Conservation (phyloP, 2,888 invertebrate genomes). For the Leptodirus hochenwartii region DNA sequence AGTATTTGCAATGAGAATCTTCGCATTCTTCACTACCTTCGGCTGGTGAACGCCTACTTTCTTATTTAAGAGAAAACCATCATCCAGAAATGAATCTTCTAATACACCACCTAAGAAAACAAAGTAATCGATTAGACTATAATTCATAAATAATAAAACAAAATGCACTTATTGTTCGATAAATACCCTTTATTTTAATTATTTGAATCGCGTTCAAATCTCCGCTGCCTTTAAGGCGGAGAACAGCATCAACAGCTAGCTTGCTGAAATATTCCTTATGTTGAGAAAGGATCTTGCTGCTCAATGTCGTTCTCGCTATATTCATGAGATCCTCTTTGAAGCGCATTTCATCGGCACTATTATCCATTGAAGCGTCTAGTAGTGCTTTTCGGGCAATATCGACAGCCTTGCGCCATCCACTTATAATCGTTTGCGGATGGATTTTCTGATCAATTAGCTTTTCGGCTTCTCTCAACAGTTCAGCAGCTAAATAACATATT, state of each 20-base stretch:
- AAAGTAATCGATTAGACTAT: no score
- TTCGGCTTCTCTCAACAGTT: slow-evolving; percentile 89
- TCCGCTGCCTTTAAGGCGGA: slow-evolving; percentile 88
- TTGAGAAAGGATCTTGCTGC: slow-evolving; percentile 94
- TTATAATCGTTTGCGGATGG: slow-evolving; percentile 94
- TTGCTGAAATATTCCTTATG: slow-evolving; percentile 94
- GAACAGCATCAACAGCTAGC: slow-evolving; percentile 86
- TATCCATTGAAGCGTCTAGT: slow-evolving; percentile 58
- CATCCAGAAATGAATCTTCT: slow-evolving; percentile 90
- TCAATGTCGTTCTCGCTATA: slow-evolving; percentile 92
- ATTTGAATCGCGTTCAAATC: slow-evolving; percentile 93
- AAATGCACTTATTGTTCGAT: no score
- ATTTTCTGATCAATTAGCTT: slow-evolving; percentile 82
- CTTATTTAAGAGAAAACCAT: slow-evolving; percentile 88
- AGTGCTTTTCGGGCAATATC: slow-evolving; percentile 73
- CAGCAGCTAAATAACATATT: slow-evolving; percentile 72
- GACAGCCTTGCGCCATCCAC: slow-evolving; percentile 85
- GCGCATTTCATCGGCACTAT: slow-evolving; percentile 56
- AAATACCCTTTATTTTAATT: slow-evolving; percentile 92
- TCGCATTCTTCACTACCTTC: slow-evolving; percentile 84
- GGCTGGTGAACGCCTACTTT: slow-evolving; percentile 97
- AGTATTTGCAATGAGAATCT: slow-evolving; percentile 95
- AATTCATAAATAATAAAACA: no score
- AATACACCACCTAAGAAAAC: slow-evolving; percentile 83
- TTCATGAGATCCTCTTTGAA: slow-evolving; percentile 84